phyloP scores from a whole-genome alignment of 2,797 vertebrate species.

The Synanceia verrucosa region DNA sequence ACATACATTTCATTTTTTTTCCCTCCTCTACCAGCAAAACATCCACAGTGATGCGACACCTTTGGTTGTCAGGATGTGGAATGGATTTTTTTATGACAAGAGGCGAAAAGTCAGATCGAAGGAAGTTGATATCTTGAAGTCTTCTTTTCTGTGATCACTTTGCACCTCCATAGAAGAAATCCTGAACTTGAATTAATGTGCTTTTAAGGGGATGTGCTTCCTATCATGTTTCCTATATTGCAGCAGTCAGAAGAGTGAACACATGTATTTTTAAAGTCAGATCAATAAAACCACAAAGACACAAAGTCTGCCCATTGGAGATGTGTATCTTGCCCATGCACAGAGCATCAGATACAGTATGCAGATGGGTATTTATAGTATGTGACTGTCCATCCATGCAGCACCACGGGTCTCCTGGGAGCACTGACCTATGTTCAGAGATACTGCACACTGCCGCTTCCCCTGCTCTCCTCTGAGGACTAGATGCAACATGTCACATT shows the following conservation, averaged over 20 bases:
- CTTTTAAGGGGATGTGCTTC: background rate
- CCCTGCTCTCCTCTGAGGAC: conserved; percentile 29
- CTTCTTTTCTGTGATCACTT: background rate
- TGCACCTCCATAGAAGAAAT: background rate
- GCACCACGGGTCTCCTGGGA: conserved; percentile 48
- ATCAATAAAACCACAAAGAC: conserved; percentile 59
- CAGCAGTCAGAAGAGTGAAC: conserved; percentile 26
- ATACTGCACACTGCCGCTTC: conserved; percentile 35
- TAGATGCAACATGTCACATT: conserved; percentile 72
- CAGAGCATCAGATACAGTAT: conserved; percentile 26
- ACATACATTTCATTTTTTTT: background rate
- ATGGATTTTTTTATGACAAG: conserved; percentile 12
- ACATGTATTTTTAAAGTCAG: conserved; percentile 45
- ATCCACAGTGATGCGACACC: conserved; percentile 4
- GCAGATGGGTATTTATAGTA: conserved; percentile 55
- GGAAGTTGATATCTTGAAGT: conserved; percentile 1
- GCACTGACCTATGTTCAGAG: conserved; percentile 46
- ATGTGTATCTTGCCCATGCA: conserved; percentile 4
- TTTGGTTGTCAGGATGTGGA: conserved; percentile 21
- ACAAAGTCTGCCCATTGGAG: conserved; percentile 29
- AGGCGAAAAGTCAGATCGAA: conserved; percentile 14
- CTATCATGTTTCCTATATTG: conserved; percentile 27
- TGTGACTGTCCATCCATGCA: conserved; percentile 46
- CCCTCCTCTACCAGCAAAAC: background rate
- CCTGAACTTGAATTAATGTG: background rate